Evolutionary conservation across 2,888 invertebrate species (phyloP), one percentile per base, ranked within the genome.

Genomic region (Atethmia centrago): DNA sequence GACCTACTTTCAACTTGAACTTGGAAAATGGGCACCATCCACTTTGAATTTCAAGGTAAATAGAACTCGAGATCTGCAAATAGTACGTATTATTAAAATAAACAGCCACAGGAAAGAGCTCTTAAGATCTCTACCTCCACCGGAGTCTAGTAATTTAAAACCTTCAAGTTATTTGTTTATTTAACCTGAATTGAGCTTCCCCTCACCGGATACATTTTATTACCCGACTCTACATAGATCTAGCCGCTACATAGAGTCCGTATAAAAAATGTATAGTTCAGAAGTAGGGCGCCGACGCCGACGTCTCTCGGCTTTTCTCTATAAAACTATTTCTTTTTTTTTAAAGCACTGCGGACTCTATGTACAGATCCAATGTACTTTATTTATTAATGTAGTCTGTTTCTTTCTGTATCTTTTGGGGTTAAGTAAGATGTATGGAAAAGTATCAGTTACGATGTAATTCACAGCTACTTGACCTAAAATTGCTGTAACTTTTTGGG

Each of bases 241-340:
- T 78, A 67, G 79, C 47, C 51, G 61, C 68, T 74, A 74, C 51
- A 76, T 67, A 71, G 68, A 77, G 71, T 59, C 19, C 45, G 59
- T 66, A 83, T 86, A 83, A 87, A 87, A 86, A 72, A 87, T 86
- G 76, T 87, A 87, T 47, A 77, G 61, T 61, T 64, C 28, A 65
- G 56, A 86, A 84, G 71, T 84, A 71, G 82, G 79, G 74, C 82
- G 75, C 36, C 61, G 73, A 71, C 82, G 75, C 36, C 61, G 73
- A 71, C 76, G 64, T 66, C 65, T 75, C 77, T 42, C 62, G 69
- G 56, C 66, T 72, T 78, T 78, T 67, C 71, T 83, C 51, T 72
- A 71, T 70, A 80, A 75, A 77, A 82, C 79, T 79, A 81, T 82
- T 71, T 85, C 10, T 74, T 79, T 79, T 85, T n/a, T 85, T 71